These are phyloP conservation scores for Lepus americanus DNA, from an alignment of 2,113 vertebrate genomes.

Conservation along the genomic window DNA sequence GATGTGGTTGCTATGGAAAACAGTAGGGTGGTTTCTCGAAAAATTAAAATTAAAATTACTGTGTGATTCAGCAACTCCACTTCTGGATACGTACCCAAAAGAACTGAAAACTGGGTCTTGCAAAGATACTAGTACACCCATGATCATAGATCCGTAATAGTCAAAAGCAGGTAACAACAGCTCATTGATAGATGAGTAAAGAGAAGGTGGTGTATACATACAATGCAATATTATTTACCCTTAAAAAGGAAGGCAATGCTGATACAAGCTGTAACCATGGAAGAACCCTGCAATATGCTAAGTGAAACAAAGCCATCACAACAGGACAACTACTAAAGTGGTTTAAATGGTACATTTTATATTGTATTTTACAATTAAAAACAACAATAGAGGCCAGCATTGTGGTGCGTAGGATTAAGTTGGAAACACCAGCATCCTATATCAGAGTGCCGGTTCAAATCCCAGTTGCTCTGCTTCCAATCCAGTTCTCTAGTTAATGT, in stretches of 20 bases:
- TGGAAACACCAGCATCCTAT: too few relatives aligned
- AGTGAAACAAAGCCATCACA: background rate
- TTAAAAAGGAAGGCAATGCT: constrained; percentile 15
- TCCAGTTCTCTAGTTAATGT: too few relatives aligned
- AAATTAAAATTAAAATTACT: constrained; percentile 37
- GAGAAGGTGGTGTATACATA: background rate
- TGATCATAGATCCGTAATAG: background rate
- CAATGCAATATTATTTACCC: background rate
- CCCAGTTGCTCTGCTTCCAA: too few relatives aligned
- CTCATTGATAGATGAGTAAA: background rate
- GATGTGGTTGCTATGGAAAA: background rate
- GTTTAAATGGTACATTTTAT: constrained; percentile 3
- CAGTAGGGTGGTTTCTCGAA: background rate
- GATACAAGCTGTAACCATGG: background rate
- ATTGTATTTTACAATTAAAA: background rate
- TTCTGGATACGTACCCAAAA: background rate
- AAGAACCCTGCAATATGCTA: background rate
- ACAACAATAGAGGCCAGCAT: background rate
- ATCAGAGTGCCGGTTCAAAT: too few relatives aligned
- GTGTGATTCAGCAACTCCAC: background rate
- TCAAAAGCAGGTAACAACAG: background rate
- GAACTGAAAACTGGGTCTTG: background rate
- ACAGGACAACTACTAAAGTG: background rate
- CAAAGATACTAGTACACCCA: background rate
- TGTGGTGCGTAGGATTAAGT: too few relatives aligned